These are phyloP conservation scores for Chaetops frenatus DNA, from an alignment of 2,113 vertebrate species.

Conservation along the genomic window DNA sequence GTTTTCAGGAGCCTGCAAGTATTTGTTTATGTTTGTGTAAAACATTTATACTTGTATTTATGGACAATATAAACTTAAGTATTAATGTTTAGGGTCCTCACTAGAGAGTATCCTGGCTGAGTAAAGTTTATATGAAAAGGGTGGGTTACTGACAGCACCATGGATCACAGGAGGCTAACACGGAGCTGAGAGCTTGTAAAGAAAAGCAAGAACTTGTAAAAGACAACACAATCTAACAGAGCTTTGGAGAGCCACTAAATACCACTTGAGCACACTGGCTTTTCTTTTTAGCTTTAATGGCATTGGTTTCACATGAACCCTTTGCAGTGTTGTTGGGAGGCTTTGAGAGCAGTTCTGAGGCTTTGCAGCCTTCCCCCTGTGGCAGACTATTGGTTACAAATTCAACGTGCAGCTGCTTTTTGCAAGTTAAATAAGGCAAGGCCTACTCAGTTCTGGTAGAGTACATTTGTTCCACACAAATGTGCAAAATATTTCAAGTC, in stretches of 20 bases:
- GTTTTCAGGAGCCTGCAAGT: neutral
- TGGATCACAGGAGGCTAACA: neutral
- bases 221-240: neutral
- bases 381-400: neutral
- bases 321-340: neutral
- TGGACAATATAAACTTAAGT: neutral
- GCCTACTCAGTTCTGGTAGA: neutral
- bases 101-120: neutral
- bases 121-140: neutral
- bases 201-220: neutral
- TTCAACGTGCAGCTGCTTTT: neutral
- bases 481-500: neutral
- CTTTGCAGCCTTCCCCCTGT: neutral
- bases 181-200: neutral
- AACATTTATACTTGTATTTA: neutral
- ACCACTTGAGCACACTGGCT: neutral
- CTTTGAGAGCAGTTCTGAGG: neutral
- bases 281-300: neutral
- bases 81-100: neutral
- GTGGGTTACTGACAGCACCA: neutral
- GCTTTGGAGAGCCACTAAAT: neutral
- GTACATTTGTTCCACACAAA: neutral
- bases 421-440: neutral
- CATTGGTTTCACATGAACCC: neutral
- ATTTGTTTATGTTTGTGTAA: neutral